A percentile compares a stretch with the other conserved stretches of the same genome.
phyloP scores from a whole-genome alignment of 2,113 vertebrate species.

The Hucho hucho region DNA sequence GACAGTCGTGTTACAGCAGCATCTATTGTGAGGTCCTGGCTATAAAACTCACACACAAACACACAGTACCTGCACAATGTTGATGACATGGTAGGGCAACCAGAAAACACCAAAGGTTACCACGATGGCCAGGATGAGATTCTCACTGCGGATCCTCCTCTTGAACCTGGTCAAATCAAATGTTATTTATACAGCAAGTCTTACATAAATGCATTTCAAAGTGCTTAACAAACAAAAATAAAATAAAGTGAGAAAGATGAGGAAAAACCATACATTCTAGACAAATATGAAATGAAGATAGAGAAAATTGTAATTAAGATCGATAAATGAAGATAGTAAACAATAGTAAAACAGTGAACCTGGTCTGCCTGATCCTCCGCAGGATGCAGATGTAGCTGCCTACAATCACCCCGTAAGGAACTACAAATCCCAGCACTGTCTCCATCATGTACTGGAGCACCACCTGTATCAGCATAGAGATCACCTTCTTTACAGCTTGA shows the following conservation, averaged over 20 bases:
- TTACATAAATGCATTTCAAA: no score
- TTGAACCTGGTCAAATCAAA: slow-evolving; percentile 56
- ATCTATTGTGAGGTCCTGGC: neutral
- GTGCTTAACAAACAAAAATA: no score
- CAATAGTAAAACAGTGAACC: neutral
- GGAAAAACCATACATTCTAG: no score
- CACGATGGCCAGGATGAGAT: slow-evolving; percentile 83
- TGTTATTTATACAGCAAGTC: no score
- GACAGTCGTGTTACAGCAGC: neutral
- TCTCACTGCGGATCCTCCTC: slow-evolving; percentile 74
- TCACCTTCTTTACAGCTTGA: neutral
- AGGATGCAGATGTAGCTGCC: slow-evolving; percentile 80
- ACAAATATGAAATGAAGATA: no score
- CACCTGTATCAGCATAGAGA: slow-evolving; percentile 44
- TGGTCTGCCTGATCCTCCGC: slow-evolving; percentile 70
- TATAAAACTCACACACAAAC: neutral
- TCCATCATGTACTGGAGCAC: slow-evolving; percentile 80
- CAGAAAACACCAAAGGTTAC: slow-evolving; percentile 83
- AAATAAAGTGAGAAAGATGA: no score
- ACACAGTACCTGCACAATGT: slow-evolving; percentile 76
- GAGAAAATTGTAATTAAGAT: no score
- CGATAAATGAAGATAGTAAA: no score
- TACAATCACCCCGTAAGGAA: slow-evolving; percentile 79
- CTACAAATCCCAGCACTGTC: slow-evolving; percentile 78
- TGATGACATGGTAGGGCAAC: slow-evolving; percentile 86